Evolutionary conservation across 2,797 vertebrate species (phyloP).

Genomic region (Pantherophis vulpinus): DNA sequence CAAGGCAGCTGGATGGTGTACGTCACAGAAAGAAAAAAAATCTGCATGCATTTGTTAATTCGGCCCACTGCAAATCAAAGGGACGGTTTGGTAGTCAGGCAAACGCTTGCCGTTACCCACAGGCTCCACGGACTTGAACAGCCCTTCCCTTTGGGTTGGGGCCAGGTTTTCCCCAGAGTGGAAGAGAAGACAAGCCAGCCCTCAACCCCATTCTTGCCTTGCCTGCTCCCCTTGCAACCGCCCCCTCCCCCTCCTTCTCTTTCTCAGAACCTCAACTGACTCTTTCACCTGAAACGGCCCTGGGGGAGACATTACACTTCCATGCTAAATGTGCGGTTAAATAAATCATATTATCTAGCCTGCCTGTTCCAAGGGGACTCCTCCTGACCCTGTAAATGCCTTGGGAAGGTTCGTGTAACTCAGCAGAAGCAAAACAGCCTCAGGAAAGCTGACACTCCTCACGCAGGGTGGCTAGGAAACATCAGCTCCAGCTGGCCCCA

Average conservation of each 20-base stretch:
- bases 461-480: not conserved
- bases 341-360: conserved; percentile 64
- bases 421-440: not conserved
- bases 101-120: not conserved
- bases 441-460: not conserved
- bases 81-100: not conserved
- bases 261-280: conserved; percentile 46
- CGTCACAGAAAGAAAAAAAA: not conserved
- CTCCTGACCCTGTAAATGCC: conserved; percentile 50
- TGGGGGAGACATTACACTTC: conserved; percentile 58
- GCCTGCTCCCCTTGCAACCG: not conserved
- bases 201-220: not conserved
- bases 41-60: not conserved
- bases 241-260: not conserved
- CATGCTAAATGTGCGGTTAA: conserved; percentile 66
- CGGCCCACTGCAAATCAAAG: not conserved
- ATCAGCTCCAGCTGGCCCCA: not conserved
- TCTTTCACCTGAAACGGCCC: conserved; percentile 57
- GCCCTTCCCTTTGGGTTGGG: too few species aligned
- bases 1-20: not conserved
- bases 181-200: not conserved
- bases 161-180: not conserved
- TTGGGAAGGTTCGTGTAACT: conserved; percentile 34
- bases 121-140: not conserved
- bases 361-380: conserved; percentile 49